Evolutionary conservation across 2,888 invertebrate genomes (phyloP), one percentile per base, ranked within the genome.

Genomic region (Amaurobius ferox): DNA sequence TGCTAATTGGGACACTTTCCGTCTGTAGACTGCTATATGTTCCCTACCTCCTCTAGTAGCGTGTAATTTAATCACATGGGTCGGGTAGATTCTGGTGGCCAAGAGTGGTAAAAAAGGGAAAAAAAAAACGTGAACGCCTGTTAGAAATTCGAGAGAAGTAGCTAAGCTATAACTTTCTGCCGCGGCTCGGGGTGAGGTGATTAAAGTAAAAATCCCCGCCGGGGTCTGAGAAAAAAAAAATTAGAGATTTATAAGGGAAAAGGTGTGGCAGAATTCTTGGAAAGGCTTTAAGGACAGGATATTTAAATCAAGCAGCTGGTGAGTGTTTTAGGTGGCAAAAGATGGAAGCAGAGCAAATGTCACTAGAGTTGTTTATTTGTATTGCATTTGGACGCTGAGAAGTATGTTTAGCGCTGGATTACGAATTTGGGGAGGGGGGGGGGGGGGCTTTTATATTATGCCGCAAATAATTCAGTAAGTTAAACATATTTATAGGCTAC

Each of bases 31-130:
- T 55, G 5, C 23, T 55, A 55, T 19, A 55, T 23, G 55, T 23
- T 55, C 55, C 55, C 55, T 19, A 7, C 23, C 23, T 7, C 7
- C 16, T 55, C 55, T 23, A 11, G 66, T 35, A 66, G 77, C 62
- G 77, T 85, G 83, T 85, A 85, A 85, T 85, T 77, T 68, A 85
- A 85, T 85, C 83, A 85, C 83, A 64, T 77, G 76, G 77, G 72
- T 40, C 72, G 83, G 83, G 77, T 85, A 62, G 66, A 55, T 55
- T 55, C 55, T 55, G 7, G 55, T 19, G 55, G 19, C 55, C 23
- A 23, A 23, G 3, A 55, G 23, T 23, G 55, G 5, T 11, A n/a
- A n/a, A 44, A 44, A 35, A 9, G 9, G 9, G 35, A n/a, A n/a
- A 35, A 35, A 35, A 13, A 44, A n/a, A n/a, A 3, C 3, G 55